Evolutionary conservation across 2,113 vertebrate genomes (phyloP).

Genomic region (Sakesphorus luctuosus): DNA sequence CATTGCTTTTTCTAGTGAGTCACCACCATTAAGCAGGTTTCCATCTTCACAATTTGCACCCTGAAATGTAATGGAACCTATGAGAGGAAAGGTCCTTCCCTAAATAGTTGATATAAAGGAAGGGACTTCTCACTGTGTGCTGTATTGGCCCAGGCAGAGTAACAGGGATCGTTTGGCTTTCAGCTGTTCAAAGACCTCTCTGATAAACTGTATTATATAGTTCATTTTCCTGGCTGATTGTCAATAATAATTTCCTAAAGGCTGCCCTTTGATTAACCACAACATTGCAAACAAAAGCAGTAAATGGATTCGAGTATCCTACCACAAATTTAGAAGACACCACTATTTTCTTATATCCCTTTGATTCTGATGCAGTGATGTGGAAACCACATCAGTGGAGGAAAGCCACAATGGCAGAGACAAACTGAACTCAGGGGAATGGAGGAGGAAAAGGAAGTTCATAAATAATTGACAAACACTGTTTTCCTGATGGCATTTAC

Average conservation of each 20-base stretch:
- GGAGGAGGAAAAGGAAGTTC: neutral
- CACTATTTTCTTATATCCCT: neutral
- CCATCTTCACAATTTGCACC: rapidly evolving
- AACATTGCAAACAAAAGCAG: neutral
- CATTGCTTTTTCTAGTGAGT: neutral
- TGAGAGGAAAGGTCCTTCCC: neutral
- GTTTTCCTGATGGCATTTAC: neutral
- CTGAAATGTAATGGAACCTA: rapidly evolving
- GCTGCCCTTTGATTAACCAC: neutral
- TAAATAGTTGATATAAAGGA: neutral
- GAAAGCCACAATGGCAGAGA: neutral
- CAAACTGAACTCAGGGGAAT: neutral
- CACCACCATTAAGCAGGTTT: neutral
- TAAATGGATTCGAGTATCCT: neutral
- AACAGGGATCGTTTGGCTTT: neutral
- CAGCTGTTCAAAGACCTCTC: neutral
- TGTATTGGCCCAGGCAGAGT: rapidly evolving
- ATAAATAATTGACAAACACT: neutral
- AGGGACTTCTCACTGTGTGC: neutral
- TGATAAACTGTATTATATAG: neutral
- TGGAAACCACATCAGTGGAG: neutral
- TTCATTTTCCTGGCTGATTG: neutral
- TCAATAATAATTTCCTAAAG: neutral
- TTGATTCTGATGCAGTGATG: neutral
- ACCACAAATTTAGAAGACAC: neutral